A percentile compares a stretch with the other conserved stretches of the same genome.
Evolutionary conservation across 2,888 invertebrate species (phyloP).

Genomic region (Salticus scenicus): DNA sequence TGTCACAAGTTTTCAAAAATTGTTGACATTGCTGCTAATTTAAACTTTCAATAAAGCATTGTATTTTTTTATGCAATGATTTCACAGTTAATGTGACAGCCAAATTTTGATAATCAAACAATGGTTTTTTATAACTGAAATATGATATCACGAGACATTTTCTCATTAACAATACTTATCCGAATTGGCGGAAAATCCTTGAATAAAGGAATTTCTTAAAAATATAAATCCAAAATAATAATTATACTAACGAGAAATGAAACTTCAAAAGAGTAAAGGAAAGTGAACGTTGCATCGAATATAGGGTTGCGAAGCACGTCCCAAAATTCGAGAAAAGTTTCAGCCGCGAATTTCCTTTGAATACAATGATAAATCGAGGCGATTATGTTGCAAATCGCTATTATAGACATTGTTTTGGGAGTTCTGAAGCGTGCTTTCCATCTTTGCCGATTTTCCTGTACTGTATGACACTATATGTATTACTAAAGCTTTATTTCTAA

Average conservation of each 20-base stretch:
- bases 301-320: conserved; percentile 7
- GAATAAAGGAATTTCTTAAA: background rate
- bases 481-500: background rate
- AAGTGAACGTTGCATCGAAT: background rate
- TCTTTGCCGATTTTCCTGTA: background rate
- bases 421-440: background rate
- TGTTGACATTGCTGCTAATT: no score
- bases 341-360: background rate
- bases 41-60: no score
- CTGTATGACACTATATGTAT: background rate
- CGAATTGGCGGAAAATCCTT: background rate
- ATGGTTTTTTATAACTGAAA: no score
- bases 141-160: no score
- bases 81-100: no score
- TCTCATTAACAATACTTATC: no score
- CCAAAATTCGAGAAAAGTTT: background rate
- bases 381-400: conserved; percentile 9
- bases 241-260: background rate
- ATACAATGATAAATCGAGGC: background rate
- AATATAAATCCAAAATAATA: no score
- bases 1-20: no score
- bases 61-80: no score
- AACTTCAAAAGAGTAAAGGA: background rate
- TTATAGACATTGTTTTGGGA: background rate
- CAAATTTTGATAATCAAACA: no score